Percentiles rank a stretch among this genome's conserved stretches.
Conservation (phyloP, 2,797 vertebrate genomes). For the Phrynocephalus guinanensis region DNA sequence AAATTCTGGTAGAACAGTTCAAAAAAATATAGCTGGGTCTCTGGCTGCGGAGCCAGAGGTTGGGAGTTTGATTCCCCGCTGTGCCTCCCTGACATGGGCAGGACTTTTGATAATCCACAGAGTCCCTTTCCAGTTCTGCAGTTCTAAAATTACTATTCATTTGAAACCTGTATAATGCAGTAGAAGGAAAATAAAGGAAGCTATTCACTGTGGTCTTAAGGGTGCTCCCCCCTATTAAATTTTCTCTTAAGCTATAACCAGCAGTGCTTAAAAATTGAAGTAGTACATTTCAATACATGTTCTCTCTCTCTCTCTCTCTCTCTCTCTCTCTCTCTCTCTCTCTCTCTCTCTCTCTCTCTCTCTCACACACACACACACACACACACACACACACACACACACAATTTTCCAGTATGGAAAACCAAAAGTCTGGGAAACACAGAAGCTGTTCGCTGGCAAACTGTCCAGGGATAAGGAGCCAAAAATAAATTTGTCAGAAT, state of each 20-base stretch:
- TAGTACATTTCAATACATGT: neutral
- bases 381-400: too few relatives aligned
- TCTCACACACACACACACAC: too few relatives aligned
- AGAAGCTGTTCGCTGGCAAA: neutral
- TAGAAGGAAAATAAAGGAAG: neutral
- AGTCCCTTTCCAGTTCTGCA: too few relatives aligned
- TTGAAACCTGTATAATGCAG: neutral
- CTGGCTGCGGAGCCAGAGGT: too few relatives aligned
- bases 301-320: too few relatives aligned
- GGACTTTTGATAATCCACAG: too few relatives aligned
- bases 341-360: too few relatives aligned
- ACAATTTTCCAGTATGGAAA: neutral
- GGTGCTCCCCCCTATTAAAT: neutral
- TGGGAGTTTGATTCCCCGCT: too few relatives aligned
- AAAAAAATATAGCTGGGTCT: too few relatives aligned
- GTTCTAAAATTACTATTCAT: too few relatives aligned
- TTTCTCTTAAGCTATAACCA: neutral
- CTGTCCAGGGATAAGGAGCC: neutral
- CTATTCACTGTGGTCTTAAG: neutral
- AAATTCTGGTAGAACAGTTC: neutral
- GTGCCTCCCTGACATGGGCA: too few relatives aligned
- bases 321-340: too few relatives aligned
- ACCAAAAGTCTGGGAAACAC: neutral
- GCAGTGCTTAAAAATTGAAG: neutral
- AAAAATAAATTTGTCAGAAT: constrained; percentile 24